Conservation (phyloP, 2,888 invertebrate genomes). For the Clepsis dumicolana region DNA sequence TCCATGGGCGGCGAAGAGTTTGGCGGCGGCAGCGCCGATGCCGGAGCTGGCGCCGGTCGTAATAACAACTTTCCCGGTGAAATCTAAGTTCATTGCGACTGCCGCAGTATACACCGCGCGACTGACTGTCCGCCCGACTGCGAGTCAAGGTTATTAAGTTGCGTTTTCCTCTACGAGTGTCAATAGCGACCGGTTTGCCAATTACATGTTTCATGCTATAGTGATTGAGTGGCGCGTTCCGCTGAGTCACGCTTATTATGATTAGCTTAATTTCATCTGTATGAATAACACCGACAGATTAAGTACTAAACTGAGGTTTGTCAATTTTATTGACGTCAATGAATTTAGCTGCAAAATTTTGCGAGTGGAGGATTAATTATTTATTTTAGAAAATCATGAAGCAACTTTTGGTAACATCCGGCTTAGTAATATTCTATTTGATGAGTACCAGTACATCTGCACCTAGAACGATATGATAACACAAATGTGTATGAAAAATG, state of each 20-base stretch:
- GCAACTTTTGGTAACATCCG: background rate
- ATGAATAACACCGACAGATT: background rate
- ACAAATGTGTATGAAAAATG: background rate
- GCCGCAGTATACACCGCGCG: constrained; percentile 13
- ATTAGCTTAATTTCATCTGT: background rate
- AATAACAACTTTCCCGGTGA: constrained; percentile 46
- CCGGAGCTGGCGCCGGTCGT: constrained; percentile 48
- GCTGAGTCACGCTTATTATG: background rate
- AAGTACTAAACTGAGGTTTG: background rate
- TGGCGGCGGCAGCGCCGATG: constrained; percentile 47
- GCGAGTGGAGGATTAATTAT: background rate
- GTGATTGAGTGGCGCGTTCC: background rate
- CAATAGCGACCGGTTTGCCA: constrained; percentile 20
- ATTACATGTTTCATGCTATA: constrained; percentile 14
- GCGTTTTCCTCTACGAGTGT: constrained; percentile 24
- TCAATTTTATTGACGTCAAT: background rate
- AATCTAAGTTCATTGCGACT: constrained; percentile 41
- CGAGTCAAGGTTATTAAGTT: constrained; percentile 23
- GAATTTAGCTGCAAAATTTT: background rate
- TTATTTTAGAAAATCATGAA: background rate
- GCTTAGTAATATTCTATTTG: background rate
- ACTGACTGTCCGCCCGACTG: constrained; percentile 13
- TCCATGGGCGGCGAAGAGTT: constrained; percentile 44
- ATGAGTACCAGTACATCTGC: background rate
- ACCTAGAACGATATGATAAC: background rate